Percentiles rank a stretch among this genome's conserved stretches.
Conservation (phyloP, 2,888 invertebrate species). For the Pristionchus fissidentatus region DNA sequence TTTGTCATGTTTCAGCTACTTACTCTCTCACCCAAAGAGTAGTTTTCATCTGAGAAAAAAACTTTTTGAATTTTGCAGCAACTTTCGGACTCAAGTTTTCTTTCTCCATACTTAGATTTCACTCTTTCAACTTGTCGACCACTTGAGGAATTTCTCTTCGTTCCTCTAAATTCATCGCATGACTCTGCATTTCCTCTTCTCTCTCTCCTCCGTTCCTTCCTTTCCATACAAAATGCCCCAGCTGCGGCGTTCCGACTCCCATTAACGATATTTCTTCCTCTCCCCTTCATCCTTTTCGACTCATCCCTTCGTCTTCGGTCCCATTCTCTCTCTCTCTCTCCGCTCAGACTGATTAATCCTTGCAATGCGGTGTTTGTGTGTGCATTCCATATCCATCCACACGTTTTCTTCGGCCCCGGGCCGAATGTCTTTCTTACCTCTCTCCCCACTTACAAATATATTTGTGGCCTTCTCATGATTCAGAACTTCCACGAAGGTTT, state of each 20-base stretch:
- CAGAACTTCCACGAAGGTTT: not conserved
- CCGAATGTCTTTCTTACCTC: not conserved
- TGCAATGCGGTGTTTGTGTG: slow-evolving; percentile 35
- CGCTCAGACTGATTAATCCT: slow-evolving; percentile 27
- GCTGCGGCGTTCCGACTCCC: slow-evolving; percentile 23
- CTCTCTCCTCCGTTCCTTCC: too few relatives aligned
- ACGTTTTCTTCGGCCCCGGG: not conserved
- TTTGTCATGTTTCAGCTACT: too few relatives aligned
- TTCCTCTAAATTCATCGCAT: too few relatives aligned
- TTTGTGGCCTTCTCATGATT: not conserved
- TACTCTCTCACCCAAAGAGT: too few relatives aligned
- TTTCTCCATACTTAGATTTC: too few relatives aligned
- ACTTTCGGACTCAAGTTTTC: too few relatives aligned
- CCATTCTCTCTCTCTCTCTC: not conserved
- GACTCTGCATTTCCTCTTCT: too few relatives aligned
- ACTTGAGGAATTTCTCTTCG: too few relatives aligned
- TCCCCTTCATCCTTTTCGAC: not conserved
- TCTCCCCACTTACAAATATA: not conserved
- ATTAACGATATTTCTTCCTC: not conserved
- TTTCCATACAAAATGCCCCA: slow-evolving; percentile 36
- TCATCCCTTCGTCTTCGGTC: too few relatives aligned
- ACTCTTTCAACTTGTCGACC: too few relatives aligned
- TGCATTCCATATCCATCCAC: not conserved
- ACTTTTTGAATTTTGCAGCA: too few relatives aligned
- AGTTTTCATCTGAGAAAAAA: too few relatives aligned